Percentiles rank a stretch among this genome's conserved stretches.
Conservation (phyloP, 2,888 invertebrate genomes). For the Phortica magna region DNA sequence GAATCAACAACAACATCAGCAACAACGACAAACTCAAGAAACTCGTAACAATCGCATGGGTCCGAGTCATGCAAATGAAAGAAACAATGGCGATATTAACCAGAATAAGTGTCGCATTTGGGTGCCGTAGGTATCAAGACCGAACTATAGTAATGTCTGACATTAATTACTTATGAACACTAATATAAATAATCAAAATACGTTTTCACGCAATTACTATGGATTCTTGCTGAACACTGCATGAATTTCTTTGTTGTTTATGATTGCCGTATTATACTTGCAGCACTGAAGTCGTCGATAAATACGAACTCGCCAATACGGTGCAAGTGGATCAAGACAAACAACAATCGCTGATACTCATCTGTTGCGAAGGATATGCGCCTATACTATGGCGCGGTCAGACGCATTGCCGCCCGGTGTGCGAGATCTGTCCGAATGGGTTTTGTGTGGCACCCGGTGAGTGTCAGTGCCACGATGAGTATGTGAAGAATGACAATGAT, state of each 20-base stretch:
- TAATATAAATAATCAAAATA: no score
- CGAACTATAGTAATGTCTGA: not conserved
- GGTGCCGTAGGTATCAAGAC: conserved; percentile 71
- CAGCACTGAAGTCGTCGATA: conserved; percentile 66
- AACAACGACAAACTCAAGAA: conserved; percentile 43
- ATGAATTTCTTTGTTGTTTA: not conserved
- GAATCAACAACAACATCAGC: conserved; percentile 29
- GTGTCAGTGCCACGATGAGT: conserved; percentile 74
- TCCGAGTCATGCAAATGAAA: conserved; percentile 7
- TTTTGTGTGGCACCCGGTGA: conserved; percentile 66
- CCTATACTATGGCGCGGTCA: conserved; percentile 56
- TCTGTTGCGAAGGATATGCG: conserved; percentile 85
- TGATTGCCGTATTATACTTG: not conserved
- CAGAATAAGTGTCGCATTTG: conserved; percentile 68
- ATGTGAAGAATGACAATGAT: conserved; percentile 71
- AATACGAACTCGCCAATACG: conserved; percentile 59
- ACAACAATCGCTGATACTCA: conserved; percentile 81
- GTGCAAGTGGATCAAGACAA: conserved; percentile 77
- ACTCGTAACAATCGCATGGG: conserved; percentile 29
- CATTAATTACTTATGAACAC: no score
- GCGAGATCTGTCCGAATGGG: conserved; percentile 70
- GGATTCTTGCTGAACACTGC: no score
- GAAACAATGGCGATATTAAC: conserved; percentile 29
- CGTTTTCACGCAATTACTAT: no score
- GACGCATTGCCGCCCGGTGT: conserved; percentile 64